Evolutionary conservation across 2,888 invertebrate genomes (phyloP), one percentile per base, ranked within the genome.

Genomic region (Cacoxenus indagator): DNA sequence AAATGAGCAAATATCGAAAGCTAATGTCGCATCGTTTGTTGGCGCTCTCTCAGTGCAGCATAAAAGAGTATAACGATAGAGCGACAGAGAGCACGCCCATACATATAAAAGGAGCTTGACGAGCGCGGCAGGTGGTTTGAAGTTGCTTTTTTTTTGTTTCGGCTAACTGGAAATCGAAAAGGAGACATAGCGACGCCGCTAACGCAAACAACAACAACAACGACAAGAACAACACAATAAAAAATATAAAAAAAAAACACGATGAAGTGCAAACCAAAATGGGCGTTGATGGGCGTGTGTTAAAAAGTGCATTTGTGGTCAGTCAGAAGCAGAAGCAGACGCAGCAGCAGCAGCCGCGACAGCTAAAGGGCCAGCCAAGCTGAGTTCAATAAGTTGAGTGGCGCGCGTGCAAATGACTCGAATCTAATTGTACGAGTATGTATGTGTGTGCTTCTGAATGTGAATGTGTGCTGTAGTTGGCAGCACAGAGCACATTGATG

Each of bases 101-200:
- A 6, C 4, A 48, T 3, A 48, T 2, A 11, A 37, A 19, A 17
- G 45, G 11, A 17, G 11, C 43, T 6, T 27, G 14, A 14, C n/a
- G 43, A 2, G 24, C 17, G 65, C 37, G 24, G 67, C 67, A 67
- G 67, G 67, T 67, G 67, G 67, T 59, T 54, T 67, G 17, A 22
- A 6, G 51, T 37, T 4, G 37, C 8, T 11, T 37, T n/a, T n/a
- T n/a, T n/a, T n/a, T n/a, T n/a, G n/a, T n/a, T n/a, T n/a, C n/a
- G n/a, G n/a, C n/a, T n/a, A n/a, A n/a, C n/a, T n/a, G n/a, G n/a
- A n/a, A n/a, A n/a, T n/a, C n/a, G n/a, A n/a, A n/a, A 73, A 77
- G 71, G 72, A 74, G 74, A 73, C 71, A 70, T 62, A 71, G 71
- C 67, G 75, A 68, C 70, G 70, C 65, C 70, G 24, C 17, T n/a